Evolutionary conservation across 1,140 invertebrate species (phyloP), one percentile per base, ranked within the genome.

Genomic region (Oscheius sp.): DNA sequence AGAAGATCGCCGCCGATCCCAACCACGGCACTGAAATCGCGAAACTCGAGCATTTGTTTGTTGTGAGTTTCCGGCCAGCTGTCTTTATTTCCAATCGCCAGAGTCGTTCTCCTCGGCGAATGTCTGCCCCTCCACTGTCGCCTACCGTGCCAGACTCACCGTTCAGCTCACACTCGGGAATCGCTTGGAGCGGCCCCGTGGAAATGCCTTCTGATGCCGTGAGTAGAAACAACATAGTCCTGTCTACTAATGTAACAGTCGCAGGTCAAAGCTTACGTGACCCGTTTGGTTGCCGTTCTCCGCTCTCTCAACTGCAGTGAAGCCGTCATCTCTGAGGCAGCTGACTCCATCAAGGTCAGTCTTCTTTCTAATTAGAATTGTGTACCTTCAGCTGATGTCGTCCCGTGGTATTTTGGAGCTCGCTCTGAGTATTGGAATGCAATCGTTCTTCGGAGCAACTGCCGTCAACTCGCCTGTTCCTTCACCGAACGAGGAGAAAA

Each of bases 361-460:
- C 38, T n/a, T 15, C 49, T 15, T 13, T 55, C 49, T 55, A 23
- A 7, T 55, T 13, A 20, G 28, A 20, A 55, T 4, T 23, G 7
- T 55, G 23, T 55, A 20, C 28, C 28, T 55, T 10, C 23, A 55
- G 49, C 15, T 26, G 15, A 7, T 55, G 28, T 15, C 7, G 49
- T 20, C 15, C 4, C 28, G 7, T 4, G 23, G 23, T 23, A 26
- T 23, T 23, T 26, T 55, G 7, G 49, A 55, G 49, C 49, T 55
- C 23, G 49, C 49, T 55, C 7, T 55, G 28, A 55, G 49, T 26
- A 26, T 55, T 55, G 49, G 49, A 55, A 55, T 55, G 49, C 49
- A 55, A 23, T 23, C 28, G 7, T 4, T 55, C 7, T 4, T 15
- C 49, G 38, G 38, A 10, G 7, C 38, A n/a, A 7, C 49, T 55